Evolutionary conservation across 2,113 vertebrate species (phyloP), one percentile per base, ranked within the genome.

Genomic region (Monopterus albus): DNA sequence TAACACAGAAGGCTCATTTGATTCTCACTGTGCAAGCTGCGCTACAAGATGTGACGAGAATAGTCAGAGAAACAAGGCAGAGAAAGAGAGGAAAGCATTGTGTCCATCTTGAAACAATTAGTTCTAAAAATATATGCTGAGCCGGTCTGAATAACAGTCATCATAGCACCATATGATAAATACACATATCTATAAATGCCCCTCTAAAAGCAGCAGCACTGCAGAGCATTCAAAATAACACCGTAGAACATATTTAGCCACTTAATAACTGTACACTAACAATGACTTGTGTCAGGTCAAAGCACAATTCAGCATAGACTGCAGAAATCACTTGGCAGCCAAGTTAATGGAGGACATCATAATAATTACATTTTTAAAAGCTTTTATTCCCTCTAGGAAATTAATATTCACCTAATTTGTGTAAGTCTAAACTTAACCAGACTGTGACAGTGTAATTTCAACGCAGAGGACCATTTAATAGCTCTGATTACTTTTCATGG

Each of bases 111-210:
- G n/a, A n/a, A n/a, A n/a, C n/a, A n/a, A n/a, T n/a, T n/a, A n/a
- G n/a, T n/a, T n/a, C n/a, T n/a, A n/a, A n/a, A n/a, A 52, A 25
- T 8, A 21, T 53, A 23, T 18, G 40, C n/a, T n/a, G n/a, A n/a
- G n/a, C n/a, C n/a, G n/a, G n/a, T n/a, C n/a, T 55, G 40, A 60
- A 82, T 47, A 85, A 29, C 20, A 11, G 29, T 7, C 5, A 31
- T 31, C 8, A 31, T n/a, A n/a, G n/a, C n/a, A n/a, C n/a, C n/a
- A n/a, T n/a, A n/a, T n/a, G n/a, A n/a, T n/a, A n/a, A n/a, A n/a
- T n/a, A n/a, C n/a, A n/a, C n/a, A n/a, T n/a, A n/a, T n/a, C n/a
- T n/a, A n/a, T n/a, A n/a, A n/a, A n/a, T n/a, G n/a, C n/a, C n/a
- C n/a, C n/a, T n/a, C n/a, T n/a, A n/a, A n/a, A n/a, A n/a, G n/a